A percentile compares a stretch with the other conserved stretches of the same genome.
phyloP scores from a whole-genome alignment of 2,797 vertebrate genomes.

The Craterocephalus amniculus region DNA sequence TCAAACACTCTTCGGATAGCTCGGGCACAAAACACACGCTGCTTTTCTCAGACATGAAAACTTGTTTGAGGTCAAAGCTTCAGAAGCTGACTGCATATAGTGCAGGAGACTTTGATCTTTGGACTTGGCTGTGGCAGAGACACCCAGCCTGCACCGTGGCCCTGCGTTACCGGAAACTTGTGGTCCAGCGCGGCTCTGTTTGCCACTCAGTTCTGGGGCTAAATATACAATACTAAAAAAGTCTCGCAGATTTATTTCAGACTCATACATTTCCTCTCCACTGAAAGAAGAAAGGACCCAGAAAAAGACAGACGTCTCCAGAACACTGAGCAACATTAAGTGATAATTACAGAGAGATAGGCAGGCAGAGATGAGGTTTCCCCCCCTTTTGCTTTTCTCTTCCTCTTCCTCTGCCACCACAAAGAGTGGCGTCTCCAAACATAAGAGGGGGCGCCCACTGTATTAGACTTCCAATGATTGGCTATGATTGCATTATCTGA shows the following conservation, averaged over 20 bases:
- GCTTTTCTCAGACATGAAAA: constrained; percentile 63
- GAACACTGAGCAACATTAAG: constrained; percentile 72
- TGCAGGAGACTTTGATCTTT: constrained; percentile 65
- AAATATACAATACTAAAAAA: constrained; percentile 84
- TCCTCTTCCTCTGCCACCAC: constrained; percentile 70
- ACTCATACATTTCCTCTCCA: constrained; percentile 67
- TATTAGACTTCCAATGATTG: constrained; percentile 78
- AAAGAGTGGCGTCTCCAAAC: constrained; percentile 76
- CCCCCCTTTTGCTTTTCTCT: constrained; percentile 56
- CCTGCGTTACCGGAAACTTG: constrained; percentile 75
- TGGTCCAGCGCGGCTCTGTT: constrained; percentile 67
- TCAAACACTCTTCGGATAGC: constrained; percentile 32
- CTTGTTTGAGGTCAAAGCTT: constrained; percentile 55
- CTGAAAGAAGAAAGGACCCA: constrained; percentile 54
- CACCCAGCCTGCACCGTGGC: constrained; percentile 52
- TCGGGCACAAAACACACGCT: constrained; percentile 44
- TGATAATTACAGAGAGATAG: constrained; percentile 80
- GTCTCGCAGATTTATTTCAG: constrained; percentile 79
- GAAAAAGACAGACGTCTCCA: constrained; percentile 70
- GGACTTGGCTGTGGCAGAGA: constrained; percentile 64
- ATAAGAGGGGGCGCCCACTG: constrained; percentile 76
- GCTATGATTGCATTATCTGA: constrained; percentile 77
- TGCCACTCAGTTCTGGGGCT: constrained; percentile 71
- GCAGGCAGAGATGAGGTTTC: constrained; percentile 66
- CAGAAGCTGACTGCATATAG: constrained; percentile 63